Evolutionary conservation across 2,797 vertebrate genomes (phyloP).

Genomic region (Hipposideros larvatus): DNA sequence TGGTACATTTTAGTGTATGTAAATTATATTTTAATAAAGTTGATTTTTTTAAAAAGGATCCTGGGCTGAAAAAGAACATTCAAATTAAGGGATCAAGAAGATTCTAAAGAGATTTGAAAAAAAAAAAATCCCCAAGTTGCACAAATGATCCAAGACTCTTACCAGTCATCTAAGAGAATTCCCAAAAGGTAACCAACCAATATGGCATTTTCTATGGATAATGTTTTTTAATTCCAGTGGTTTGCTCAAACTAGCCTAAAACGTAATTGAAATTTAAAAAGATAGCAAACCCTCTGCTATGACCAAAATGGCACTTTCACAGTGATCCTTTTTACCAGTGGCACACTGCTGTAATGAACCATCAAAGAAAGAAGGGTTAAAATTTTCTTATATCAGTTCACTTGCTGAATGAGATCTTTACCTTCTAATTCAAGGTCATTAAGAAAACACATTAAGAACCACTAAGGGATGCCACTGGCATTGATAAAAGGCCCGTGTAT

Average conservation of each 20-base stretch:
- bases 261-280: neutral
- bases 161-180: neutral
- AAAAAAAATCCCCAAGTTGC: neutral
- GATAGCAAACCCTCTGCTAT: neutral
- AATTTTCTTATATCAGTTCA: neutral
- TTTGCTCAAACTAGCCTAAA: conserved; percentile 13
- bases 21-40: neutral
- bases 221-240: conserved; percentile 31
- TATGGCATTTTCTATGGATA: neutral
- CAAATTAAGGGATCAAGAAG: neutral
- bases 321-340: neutral
- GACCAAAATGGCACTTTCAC: neutral
- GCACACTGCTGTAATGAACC: neutral
- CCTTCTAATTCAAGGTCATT: conserved; percentile 21
- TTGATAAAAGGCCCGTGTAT: neutral
- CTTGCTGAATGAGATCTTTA: neutral
- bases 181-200: neutral
- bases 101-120: neutral
- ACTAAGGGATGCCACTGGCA: neutral
- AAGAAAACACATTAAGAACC: conserved; percentile 28
- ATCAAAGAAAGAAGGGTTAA: conserved; percentile 18
- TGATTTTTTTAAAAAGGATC: neutral
- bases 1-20: neutral
- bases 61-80: neutral
- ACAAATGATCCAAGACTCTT: neutral